These are phyloP conservation scores for Gopherus flavomarginatus DNA, from an alignment of 2,113 vertebrate species.

Conservation along the genomic window DNA sequence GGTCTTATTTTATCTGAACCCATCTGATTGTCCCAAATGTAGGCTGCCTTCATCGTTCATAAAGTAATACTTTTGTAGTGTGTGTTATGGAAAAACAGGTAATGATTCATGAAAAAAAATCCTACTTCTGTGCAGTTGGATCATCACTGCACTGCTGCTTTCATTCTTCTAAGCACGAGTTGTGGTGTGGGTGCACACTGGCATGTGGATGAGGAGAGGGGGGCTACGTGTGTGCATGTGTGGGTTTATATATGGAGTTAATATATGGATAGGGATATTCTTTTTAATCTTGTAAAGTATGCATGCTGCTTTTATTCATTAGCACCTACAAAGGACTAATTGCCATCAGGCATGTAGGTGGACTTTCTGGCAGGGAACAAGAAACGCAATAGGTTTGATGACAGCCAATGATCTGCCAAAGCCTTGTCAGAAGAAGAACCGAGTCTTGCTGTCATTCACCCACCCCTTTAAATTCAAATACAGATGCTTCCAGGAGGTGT, in stretches of 20 bases:
- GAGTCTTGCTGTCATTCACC: conserved; percentile 83
- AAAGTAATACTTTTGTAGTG: conserved; percentile 43
- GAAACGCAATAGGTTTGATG: conserved; percentile 85
- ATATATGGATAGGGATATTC: conserved; percentile 75
- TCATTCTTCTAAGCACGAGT: conserved; percentile 47
- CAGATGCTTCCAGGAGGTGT: conserved; percentile 80
- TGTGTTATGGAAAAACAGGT: conserved; percentile 67
- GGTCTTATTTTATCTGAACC: background rate
- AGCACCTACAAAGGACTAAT: conserved; percentile 85
- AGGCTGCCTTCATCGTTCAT: conserved; percentile 60
- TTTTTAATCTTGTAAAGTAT: conserved; percentile 74
- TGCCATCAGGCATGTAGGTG: conserved; percentile 88
- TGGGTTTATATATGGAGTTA: conserved; percentile 74
- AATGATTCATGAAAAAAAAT: conserved; percentile 61
- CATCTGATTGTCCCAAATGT: conserved; percentile 30
- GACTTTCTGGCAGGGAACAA: conserved; percentile 83
- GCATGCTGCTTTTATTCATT: conserved; percentile 83
- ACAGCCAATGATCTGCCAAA: conserved; percentile 86
- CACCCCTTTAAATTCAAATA: conserved; percentile 85
- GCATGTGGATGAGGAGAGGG: conserved; percentile 57
- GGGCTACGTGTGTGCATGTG: conserved; percentile 29
- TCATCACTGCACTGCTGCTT: conserved; percentile 56
- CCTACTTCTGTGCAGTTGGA: conserved; percentile 48
- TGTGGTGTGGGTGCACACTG: conserved; percentile 43
- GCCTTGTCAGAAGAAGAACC: conserved; percentile 81